phyloP scores from a whole-genome alignment of 2,888 invertebrate genomes.

The Andrena flavipes region DNA sequence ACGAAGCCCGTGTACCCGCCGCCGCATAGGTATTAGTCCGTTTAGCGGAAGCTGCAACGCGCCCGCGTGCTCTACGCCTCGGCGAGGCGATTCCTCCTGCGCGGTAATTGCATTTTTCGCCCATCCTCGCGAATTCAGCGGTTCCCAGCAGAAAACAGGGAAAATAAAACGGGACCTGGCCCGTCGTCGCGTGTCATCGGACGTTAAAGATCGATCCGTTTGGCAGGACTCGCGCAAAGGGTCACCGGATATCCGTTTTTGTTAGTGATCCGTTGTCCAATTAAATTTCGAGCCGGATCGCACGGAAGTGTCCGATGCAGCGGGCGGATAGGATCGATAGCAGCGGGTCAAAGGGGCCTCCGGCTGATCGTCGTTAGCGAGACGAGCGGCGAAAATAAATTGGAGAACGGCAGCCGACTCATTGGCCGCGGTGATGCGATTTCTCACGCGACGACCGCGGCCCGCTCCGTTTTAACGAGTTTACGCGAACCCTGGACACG shows the following conservation, averaged over 20 bases:
- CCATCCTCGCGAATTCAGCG: slow-evolving; percentile 1
- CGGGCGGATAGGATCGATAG: slow-evolving; percentile 21
- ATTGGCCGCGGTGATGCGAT: slow-evolving; percentile 11
- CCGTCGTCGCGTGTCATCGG: slow-evolving; percentile 16
- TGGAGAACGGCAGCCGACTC: neutral
- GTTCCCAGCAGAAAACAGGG: neutral
- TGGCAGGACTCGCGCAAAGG: slow-evolving; percentile 10
- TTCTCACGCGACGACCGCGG: slow-evolving; percentile 15
- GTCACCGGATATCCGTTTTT: slow-evolving; percentile 1
- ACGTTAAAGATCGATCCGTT: slow-evolving; percentile 17
- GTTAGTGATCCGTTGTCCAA: slow-evolving; percentile 19
- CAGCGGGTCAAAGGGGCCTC: neutral
- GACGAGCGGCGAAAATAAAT: neutral
- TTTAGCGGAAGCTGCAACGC: slow-evolving; percentile 6
- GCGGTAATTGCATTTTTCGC: slow-evolving; percentile 33
- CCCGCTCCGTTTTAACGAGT: slow-evolving; percentile 23
- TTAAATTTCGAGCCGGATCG: slow-evolving; percentile 34
- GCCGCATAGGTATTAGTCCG: slow-evolving; percentile 1
- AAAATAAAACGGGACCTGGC: neutral
- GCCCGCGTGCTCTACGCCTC: neutral
- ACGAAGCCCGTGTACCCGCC: slow-evolving; percentile 35
- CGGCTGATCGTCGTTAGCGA: neutral
- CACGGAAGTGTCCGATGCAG: neutral
- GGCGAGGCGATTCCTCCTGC: slow-evolving; percentile 7
- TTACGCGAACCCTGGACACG: neutral